Conservation (phyloP, 2,113 vertebrate genomes). For the Polypterus senegalus region DNA sequence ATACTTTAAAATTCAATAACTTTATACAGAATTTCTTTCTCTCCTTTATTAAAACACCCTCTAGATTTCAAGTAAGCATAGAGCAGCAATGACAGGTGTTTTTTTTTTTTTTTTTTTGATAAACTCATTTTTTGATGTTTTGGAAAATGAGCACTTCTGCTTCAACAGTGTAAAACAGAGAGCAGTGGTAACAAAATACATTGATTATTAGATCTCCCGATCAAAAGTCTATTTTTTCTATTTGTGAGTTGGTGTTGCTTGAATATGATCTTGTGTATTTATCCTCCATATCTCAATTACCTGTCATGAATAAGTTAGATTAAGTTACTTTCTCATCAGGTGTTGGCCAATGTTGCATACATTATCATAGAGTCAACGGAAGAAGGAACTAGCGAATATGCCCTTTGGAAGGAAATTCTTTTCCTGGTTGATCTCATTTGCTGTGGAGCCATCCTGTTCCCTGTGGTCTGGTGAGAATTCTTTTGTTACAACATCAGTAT, state of each 20-base stretch:
- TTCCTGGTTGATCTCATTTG: slow-evolving; percentile 72
- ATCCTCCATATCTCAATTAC: neutral
- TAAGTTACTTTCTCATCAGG: slow-evolving; percentile 30
- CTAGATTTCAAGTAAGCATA: too few species aligned
- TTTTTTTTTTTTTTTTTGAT: too few species aligned
- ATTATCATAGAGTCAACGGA: slow-evolving; percentile 68
- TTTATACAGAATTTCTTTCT: too few species aligned
- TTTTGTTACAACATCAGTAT: too few species aligned
- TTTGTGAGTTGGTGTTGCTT: neutral
- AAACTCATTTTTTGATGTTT: too few species aligned
- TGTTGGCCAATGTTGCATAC: slow-evolving; percentile 67
- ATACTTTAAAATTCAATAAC: too few species aligned
- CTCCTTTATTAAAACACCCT: too few species aligned
- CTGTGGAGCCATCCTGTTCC: slow-evolving; percentile 68
- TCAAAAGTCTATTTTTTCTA: neutral
- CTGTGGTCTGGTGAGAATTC: slow-evolving; percentile 58
- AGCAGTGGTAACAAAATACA: neutral
- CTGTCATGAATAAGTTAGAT: neutral
- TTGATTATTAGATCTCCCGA: too few species aligned
- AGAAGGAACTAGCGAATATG: slow-evolving; percentile 62
- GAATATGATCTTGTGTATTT: neutral
- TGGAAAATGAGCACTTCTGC: too few species aligned
- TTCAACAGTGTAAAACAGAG: too few species aligned
- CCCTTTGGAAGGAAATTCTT: slow-evolving; percentile 66
- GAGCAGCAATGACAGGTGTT: too few species aligned